These are phyloP conservation scores for Cephus nigrinus DNA, from an alignment of 2,888 invertebrate species.

Conservation along the genomic window DNA sequence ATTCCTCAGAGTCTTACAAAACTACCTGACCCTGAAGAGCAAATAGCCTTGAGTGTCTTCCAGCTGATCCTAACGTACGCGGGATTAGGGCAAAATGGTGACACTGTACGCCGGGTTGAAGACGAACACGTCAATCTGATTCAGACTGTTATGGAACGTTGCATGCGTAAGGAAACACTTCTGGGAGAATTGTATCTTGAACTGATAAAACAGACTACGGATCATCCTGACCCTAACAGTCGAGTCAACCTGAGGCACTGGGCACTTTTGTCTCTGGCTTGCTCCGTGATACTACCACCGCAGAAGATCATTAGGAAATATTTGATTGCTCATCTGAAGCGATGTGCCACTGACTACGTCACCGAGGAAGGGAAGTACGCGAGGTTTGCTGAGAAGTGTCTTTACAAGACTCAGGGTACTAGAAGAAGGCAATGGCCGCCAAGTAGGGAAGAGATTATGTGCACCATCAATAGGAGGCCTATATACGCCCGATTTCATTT, in stretches of 20 bases:
- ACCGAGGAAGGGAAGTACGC: slow-evolving; percentile 96
- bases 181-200: slow-evolving; percentile 92
- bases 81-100: slow-evolving; percentile 80
- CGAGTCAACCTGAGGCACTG: slow-evolving; percentile 90
- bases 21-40: slow-evolving; percentile 87
- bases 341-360: slow-evolving; percentile 87
- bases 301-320: slow-evolving; percentile 87
- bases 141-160: slow-evolving; percentile 89
- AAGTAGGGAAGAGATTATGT: slow-evolving; percentile 91
- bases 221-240: slow-evolving; percentile 89
- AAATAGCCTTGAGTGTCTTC: slow-evolving; percentile 88
- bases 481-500: slow-evolving; percentile 92
- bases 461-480: slow-evolving; percentile 90
- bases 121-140: slow-evolving; percentile 91
- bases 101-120: slow-evolving; percentile 77
- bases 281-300: slow-evolving; percentile 87
- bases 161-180: slow-evolving; percentile 89
- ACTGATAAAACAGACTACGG: slow-evolving; percentile 93
- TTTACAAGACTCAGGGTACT: slow-evolving; percentile 78
- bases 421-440: slow-evolving; percentile 90
- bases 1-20: slow-evolving; percentile 86
- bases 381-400: slow-evolving; percentile 89
- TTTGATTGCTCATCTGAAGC: slow-evolving; percentile 88
- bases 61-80: slow-evolving; percentile 90
- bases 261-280: slow-evolving; percentile 86